phyloP scores from a whole-genome alignment of 2,888 invertebrate species.

The Thecophora atra region DNA sequence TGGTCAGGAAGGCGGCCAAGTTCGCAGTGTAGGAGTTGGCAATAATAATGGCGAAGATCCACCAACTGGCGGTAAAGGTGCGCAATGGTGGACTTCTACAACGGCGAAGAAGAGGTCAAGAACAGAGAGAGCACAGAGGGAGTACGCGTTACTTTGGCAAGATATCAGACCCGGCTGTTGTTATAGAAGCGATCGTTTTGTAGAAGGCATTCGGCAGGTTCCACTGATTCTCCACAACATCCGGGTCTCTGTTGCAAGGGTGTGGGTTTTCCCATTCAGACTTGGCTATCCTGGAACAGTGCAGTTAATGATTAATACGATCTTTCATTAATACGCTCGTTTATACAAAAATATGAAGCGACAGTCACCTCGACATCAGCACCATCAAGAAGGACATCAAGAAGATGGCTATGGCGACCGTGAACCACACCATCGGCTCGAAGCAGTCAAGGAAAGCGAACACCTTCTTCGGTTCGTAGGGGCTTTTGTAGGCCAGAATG shows the following conservation, averaged over 20 bases:
- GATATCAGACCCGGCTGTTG: slow-evolving; percentile 94
- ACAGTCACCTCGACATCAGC: slow-evolving; percentile 80
- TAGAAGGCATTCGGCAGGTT: slow-evolving; percentile 89
- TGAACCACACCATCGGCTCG: slow-evolving; percentile 88
- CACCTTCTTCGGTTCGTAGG: slow-evolving; percentile 79
- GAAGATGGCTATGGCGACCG: slow-evolving; percentile 86
- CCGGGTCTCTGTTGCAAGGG: slow-evolving; percentile 86
- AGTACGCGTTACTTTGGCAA: slow-evolving; percentile 83
- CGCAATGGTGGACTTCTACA: slow-evolving; percentile 79
- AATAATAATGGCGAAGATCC: slow-evolving; percentile 85
- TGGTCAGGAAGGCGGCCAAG: slow-evolving; percentile 91
- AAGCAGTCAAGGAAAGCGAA: slow-evolving; percentile 91
- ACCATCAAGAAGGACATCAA: slow-evolving; percentile 84
- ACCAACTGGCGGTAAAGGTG: slow-evolving; percentile 81
- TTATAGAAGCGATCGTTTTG: slow-evolving; percentile 92
- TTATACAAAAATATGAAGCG: too few relatives aligned
- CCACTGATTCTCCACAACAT: slow-evolving; percentile 90
- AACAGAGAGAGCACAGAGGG: neutral
- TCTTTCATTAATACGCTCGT: too few relatives aligned
- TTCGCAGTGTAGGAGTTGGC: slow-evolving; percentile 92
- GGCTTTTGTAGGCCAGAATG: slow-evolving; percentile 81
- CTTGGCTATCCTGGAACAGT: slow-evolving; percentile 76
- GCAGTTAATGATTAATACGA: neutral
- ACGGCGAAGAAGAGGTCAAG: neutral
- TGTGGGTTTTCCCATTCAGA: slow-evolving; percentile 95